phyloP scores from a whole-genome alignment of 64 coral and sea anemone species.

The Astreopora myriophthalma region DNA sequence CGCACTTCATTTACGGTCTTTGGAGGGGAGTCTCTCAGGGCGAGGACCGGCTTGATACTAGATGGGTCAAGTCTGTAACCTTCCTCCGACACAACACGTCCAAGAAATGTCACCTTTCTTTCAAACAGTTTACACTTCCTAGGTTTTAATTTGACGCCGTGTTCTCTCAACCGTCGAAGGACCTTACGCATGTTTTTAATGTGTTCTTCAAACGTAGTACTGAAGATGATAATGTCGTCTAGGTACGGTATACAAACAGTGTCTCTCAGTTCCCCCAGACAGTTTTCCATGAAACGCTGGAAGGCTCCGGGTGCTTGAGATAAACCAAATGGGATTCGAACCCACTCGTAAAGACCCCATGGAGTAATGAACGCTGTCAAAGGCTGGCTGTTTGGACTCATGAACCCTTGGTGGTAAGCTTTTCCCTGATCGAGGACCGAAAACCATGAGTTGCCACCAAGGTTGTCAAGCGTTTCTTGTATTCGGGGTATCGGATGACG shows the following conservation, averaged over 20 bases:
- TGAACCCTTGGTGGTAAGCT: slow-evolving; percentile 47
- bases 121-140: slow-evolving; percentile 64
- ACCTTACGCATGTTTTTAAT: slow-evolving; percentile 11
- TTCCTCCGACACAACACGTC: slow-evolving; percentile 53
- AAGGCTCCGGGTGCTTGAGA: slow-evolving; percentile 8
- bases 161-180: neutral
- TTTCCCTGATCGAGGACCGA: slow-evolving; percentile 38
- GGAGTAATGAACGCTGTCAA: slow-evolving; percentile 33
- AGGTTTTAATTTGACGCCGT: slow-evolving; percentile 59
- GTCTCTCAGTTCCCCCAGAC: slow-evolving; percentile 48
- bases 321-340: slow-evolving; percentile 29
- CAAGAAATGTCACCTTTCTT: slow-evolving; percentile 58
- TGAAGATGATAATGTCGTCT: slow-evolving; percentile 49
- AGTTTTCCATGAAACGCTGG: slow-evolving; percentile 41
- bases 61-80: slow-evolving; percentile 48
- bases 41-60: slow-evolving; percentile 21
- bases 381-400: neutral
- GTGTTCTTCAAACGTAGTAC: slow-evolving; percentile 30
- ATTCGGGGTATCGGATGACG: slow-evolving; percentile 39
- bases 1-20: slow-evolving; percentile 64
- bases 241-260: slow-evolving; percentile 42
- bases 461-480: slow-evolving; percentile 50
- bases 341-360: slow-evolving; percentile 38
- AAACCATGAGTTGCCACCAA: slow-evolving; percentile 57
- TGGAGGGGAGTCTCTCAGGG: slow-evolving; percentile 28